phyloP scores from a whole-genome alignment of 2,888 invertebrate genomes.

The Tetheella fluctuosa region DNA sequence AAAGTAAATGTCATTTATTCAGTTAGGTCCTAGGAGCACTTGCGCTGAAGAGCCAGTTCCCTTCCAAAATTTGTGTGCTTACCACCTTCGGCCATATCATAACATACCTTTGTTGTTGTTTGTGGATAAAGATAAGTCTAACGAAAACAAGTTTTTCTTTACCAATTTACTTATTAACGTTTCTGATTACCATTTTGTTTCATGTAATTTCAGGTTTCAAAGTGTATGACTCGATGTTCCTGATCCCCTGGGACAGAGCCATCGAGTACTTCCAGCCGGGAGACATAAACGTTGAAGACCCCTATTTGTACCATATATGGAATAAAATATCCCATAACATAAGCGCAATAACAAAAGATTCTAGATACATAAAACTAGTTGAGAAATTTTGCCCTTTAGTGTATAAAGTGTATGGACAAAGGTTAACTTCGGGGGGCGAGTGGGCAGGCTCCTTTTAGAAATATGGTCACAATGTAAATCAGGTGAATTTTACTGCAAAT shows the following conservation, averaged over 20 bases:
- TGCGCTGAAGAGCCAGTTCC: no score
- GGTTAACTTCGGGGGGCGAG: slow-evolving; percentile 46
- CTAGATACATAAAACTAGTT: slow-evolving; percentile 27
- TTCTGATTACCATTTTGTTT: neutral
- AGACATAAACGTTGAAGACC: slow-evolving; percentile 46
- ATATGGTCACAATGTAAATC: neutral
- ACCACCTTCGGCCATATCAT: no score
- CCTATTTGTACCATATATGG: slow-evolving; percentile 36
- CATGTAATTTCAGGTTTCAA: slow-evolving; percentile 77
- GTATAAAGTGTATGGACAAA: slow-evolving; percentile 22
- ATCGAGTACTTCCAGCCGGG: slow-evolving; percentile 81
- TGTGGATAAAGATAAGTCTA: no score
- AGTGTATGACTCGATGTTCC: slow-evolving; percentile 87
- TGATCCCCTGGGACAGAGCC: slow-evolving; percentile 85
- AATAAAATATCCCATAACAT: slow-evolving; percentile 26
- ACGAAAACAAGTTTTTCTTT: no score
- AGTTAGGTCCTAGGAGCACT: no score
- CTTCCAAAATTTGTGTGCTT: no score
- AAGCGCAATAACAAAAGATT: slow-evolving; percentile 18
- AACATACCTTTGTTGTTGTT: no score
- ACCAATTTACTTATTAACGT: no score
- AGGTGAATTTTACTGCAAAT: neutral
- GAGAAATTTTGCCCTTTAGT: slow-evolving; percentile 30
- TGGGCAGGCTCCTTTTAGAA: neutral
- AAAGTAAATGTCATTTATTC: no score